Conservation (phyloP, 2,888 invertebrate genomes). For the Nemotelus pantherinus region DNA sequence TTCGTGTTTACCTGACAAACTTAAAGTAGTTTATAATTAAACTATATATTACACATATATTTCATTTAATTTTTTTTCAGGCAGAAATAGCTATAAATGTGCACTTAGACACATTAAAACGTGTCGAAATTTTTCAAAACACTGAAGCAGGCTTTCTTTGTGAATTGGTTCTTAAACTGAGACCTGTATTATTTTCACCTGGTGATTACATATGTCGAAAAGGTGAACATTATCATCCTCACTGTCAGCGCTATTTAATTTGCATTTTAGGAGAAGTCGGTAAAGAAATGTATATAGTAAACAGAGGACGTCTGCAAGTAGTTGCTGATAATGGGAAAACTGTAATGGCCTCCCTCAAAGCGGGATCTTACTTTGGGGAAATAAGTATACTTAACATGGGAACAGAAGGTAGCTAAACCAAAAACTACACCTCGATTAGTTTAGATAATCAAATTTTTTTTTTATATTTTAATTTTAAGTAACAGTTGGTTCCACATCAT, state of each 20-base stretch:
- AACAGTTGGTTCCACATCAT: too few relatives aligned
- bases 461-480: too few relatives aligned
- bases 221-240: slow-evolving; percentile 71
- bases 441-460: too few relatives aligned
- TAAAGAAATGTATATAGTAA: slow-evolving; percentile 99
- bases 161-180: slow-evolving; percentile 91
- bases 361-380: slow-evolving; percentile 99
- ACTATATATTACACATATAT: not conserved
- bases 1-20: slow-evolving; percentile 94
- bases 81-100: slow-evolving; percentile 99
- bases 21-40: slow-evolving; percentile 71
- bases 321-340: slow-evolving; percentile 95
- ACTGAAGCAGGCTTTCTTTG: slow-evolving; percentile 99
- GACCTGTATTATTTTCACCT: slow-evolving; percentile 97
- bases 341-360: slow-evolving; percentile 95
- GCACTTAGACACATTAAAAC: slow-evolving; percentile 95
- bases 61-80: slow-evolving; percentile 53
- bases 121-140: slow-evolving; percentile 99
- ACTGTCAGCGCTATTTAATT: slow-evolving; percentile 2
- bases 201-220: slow-evolving; percentile 99
- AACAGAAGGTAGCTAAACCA: slow-evolving; percentile 85
- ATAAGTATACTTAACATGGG: slow-evolving; percentile 99
- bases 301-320: slow-evolving; percentile 93
- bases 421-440: not conserved
- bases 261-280: slow-evolving; percentile 90